These are phyloP conservation scores for Lepidothrix coronata DNA, from an alignment of 2,113 vertebrate species.

Conservation along the genomic window DNA sequence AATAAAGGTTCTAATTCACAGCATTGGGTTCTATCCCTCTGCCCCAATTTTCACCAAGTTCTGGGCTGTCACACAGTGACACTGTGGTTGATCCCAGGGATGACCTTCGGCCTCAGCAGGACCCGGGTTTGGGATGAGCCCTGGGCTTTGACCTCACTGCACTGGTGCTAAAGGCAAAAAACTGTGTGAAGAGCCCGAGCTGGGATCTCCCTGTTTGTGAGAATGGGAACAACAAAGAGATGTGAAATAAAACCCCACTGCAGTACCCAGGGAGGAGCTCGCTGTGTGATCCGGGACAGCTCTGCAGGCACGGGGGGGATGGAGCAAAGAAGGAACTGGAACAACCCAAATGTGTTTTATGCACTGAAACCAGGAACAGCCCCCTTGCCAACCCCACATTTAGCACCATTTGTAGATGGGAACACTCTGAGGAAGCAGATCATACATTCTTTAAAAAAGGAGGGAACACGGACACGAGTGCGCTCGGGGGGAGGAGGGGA, in stretches of 20 bases:
- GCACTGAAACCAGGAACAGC: slow-evolving; percentile 57
- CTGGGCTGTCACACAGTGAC: neutral
- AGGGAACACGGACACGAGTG: neutral
- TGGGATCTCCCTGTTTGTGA: neutral
- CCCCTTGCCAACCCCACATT: slow-evolving; percentile 71
- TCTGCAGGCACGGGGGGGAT: slow-evolving; percentile 34
- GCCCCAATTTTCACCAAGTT: neutral
- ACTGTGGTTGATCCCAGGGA: neutral
- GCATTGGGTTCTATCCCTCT: neutral
- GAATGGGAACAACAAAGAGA: neutral
- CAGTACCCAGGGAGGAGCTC: neutral
- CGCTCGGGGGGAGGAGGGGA: neutral
- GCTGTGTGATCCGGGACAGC: neutral
- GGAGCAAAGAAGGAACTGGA: slow-evolving; percentile 3
- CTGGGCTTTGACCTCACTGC: neutral
- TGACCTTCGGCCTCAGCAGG: neutral
- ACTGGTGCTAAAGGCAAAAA: neutral
- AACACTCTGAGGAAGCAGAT: slow-evolving; percentile 51
- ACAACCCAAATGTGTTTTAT: slow-evolving; percentile 40
- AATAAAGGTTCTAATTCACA: neutral
- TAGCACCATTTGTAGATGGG: slow-evolving; percentile 85
- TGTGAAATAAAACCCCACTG: neutral
- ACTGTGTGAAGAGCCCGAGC: neutral
- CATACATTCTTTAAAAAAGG: neutral
- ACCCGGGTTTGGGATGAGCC: neutral